Conservation (phyloP, 2,797 vertebrate genomes). For the Liparis tanakae region DNA sequence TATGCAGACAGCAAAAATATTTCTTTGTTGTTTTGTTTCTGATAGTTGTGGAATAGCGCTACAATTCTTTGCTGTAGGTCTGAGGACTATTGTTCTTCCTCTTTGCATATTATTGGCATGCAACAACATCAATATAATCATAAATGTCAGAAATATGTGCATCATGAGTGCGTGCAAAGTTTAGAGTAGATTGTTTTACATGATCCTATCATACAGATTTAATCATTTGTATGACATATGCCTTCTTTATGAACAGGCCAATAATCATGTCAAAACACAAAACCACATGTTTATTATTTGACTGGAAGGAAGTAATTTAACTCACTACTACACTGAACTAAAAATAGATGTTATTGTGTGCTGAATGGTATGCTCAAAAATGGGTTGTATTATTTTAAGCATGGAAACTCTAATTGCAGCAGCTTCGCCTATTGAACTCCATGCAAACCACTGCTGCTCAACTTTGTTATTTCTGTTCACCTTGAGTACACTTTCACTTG, state of each 20-base stretch:
- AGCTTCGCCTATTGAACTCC: constrained; percentile 11
- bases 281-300: not conserved
- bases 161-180: not conserved
- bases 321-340: constrained; percentile 6
- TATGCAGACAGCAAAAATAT: not conserved
- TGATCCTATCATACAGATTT: not conserved
- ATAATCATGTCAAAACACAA: constrained; percentile 16
- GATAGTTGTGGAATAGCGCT: not conserved
- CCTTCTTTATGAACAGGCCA: not conserved
- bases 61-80: not conserved
- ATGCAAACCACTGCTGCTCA: not conserved
- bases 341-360: constrained; percentile 14
- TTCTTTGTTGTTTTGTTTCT: not conserved
- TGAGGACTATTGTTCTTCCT: not conserved
- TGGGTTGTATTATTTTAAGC: constrained; percentile 14
- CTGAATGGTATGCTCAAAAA: constrained; percentile 7
- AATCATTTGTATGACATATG: not conserved
- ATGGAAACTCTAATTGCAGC: not conserved
- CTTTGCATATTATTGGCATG: not conserved
- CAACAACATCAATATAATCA: not conserved
- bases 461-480: constrained; percentile 12
- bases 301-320: constrained; percentile 11
- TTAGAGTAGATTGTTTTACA: not conserved
- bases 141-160: not conserved
- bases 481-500: constrained; percentile 6